phyloP scores from a whole-genome alignment of 2,888 invertebrate species.

The Netelia virgata region DNA sequence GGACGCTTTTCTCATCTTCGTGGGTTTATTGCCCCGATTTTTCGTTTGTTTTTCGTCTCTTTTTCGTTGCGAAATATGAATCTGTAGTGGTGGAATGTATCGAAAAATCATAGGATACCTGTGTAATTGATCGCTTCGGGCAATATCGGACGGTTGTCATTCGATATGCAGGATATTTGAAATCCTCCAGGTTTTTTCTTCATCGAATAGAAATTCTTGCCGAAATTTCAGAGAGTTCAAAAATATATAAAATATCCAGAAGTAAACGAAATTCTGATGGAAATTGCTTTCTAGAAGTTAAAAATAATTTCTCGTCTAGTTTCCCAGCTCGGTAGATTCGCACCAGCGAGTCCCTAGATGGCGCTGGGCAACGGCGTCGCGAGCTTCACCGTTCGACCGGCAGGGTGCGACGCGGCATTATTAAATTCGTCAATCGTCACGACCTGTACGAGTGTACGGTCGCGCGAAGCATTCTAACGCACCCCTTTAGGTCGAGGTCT shows the following conservation, averaged over 20 bases:
- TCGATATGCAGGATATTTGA: neutral
- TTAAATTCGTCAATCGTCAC: conserved; percentile 69
- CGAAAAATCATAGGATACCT: conserved; percentile 15
- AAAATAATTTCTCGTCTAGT: too few relatives aligned
- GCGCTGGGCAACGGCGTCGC: neutral
- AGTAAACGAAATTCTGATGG: too few relatives aligned
- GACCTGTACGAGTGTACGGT: conserved; percentile 10
- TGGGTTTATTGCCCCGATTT: neutral
- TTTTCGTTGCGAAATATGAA: neutral
- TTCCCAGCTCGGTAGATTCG: too few relatives aligned
- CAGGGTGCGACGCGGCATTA: conserved; percentile 56
- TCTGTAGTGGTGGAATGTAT: neutral
- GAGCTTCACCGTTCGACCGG: conserved; percentile 36
- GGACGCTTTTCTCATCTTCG: neutral
- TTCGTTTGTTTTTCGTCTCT: neutral
- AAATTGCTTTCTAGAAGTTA: too few relatives aligned
- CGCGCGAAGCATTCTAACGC: neutral
- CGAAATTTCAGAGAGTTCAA: too few relatives aligned
- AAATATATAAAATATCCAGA: too few relatives aligned
- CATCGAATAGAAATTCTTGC: too few relatives aligned
- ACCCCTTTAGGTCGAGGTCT: conserved; percentile 70
- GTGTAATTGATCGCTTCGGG: conserved; percentile 11
- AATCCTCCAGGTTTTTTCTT: neutral
- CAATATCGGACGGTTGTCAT: neutral
- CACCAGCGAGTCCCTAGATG: too few relatives aligned